These are phyloP conservation scores for Carettochelys insculpta DNA, from an alignment of 2,113 vertebrate species.

Conservation along the genomic window DNA sequence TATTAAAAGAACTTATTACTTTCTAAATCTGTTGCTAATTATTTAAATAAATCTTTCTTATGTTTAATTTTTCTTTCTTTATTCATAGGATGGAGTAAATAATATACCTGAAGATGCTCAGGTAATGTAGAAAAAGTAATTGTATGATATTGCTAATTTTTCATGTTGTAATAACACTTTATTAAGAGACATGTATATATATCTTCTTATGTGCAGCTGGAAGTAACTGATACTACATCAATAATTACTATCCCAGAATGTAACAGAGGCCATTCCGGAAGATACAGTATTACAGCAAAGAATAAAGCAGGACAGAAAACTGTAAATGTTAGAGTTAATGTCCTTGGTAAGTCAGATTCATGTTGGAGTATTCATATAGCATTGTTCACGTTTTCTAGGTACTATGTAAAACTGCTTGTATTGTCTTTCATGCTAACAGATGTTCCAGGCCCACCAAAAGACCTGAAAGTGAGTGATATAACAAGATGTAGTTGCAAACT, in stretches of 20 bases:
- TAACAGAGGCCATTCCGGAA: conserved; percentile 89
- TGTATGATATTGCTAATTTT: background rate
- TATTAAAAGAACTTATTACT: conserved; percentile 24
- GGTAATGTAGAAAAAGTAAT: conserved; percentile 73
- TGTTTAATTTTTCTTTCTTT: conserved; percentile 51
- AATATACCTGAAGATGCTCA: conserved; percentile 91
- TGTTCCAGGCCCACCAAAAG: conserved; percentile 90
- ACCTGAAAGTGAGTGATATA: conserved; percentile 93
- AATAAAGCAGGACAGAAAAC: conserved; percentile 95
- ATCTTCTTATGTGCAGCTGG: conserved; percentile 76
- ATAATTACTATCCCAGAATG: conserved; percentile 84
- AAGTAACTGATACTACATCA: conserved; percentile 86
- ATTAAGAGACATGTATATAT: background rate
- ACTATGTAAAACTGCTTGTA: background rate
- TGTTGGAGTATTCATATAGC: background rate
- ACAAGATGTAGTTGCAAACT: conserved; percentile 93
- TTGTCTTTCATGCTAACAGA: conserved; percentile 78
- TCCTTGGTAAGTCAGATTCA: conserved; percentile 84
- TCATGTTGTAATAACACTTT: background rate
- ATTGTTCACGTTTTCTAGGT: background rate
- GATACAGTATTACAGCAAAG: conserved; percentile 92
- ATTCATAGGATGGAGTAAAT: conserved; percentile 85
- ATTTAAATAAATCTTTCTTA: background rate
- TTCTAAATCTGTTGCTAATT: background rate
- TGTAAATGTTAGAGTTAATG: conserved; percentile 87